Evolutionary conservation across 2,113 vertebrate species (phyloP).

Genomic region (Carassius gibelio): DNA sequence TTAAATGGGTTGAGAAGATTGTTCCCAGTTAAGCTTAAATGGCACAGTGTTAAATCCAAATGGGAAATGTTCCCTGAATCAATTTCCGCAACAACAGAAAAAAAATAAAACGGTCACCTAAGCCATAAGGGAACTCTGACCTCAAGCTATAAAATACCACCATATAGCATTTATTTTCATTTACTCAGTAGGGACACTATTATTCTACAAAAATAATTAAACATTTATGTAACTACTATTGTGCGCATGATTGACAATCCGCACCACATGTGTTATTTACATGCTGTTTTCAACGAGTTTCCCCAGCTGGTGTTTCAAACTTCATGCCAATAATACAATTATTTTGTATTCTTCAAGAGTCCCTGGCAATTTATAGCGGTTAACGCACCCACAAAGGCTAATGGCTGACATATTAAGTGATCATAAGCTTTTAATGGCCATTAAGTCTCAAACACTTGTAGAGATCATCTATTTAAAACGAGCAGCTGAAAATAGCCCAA

Average conservation of each 20-base stretch:
- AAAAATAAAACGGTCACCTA: slow-evolving; percentile 64
- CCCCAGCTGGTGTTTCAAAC: not conserved
- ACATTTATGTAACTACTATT: not conserved
- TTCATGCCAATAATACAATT: not conserved
- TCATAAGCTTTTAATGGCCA: slow-evolving; percentile 74
- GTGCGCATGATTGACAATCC: not conserved
- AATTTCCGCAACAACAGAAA: slow-evolving; percentile 61
- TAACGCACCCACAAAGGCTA: slow-evolving; percentile 69
- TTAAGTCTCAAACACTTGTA: slow-evolving; percentile 69
- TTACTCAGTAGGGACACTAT: not conserved
- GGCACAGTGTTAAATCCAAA: slow-evolving; percentile 63
- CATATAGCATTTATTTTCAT: not conserved
- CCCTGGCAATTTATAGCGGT: slow-evolving; percentile 47
- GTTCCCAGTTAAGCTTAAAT: slow-evolving; percentile 54
- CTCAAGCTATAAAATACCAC: slow-evolving; percentile 67
- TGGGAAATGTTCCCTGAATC: slow-evolving; percentile 44
- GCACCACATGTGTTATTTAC: not conserved
- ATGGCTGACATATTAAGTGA: slow-evolving; percentile 74
- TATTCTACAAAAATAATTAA: not conserved
- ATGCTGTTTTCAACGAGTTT: not conserved
- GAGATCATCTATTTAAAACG: slow-evolving; percentile 57
- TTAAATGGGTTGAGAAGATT: slow-evolving; percentile 53
- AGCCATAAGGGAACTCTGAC: slow-evolving; percentile 64
- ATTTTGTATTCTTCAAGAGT: slow-evolving; percentile 24
- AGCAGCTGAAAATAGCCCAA: slow-evolving; percentile 56